These are phyloP conservation scores for Sinonovacula constricta DNA, from an alignment of 1,140 invertebrate genomes.

Conservation along the genomic window DNA sequence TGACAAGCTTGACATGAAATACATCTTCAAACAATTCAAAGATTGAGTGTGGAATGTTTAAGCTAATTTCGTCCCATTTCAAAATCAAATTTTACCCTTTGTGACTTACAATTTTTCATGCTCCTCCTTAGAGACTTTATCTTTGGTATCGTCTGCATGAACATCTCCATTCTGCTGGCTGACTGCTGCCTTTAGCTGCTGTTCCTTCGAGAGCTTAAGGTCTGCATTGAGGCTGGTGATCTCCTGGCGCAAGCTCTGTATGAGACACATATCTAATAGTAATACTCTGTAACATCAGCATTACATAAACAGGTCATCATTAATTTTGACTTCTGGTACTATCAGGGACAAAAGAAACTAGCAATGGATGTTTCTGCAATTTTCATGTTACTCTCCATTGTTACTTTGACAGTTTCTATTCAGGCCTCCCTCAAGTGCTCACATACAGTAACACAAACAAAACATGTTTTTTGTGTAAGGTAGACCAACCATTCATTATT, in stretches of 20 bases:
- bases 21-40: too few relatives aligned
- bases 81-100: too few relatives aligned
- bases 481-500: too few relatives aligned
- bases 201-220: constrained; percentile 71
- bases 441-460: too few relatives aligned
- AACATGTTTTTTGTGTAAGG: too few relatives aligned
- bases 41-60: too few relatives aligned
- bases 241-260: constrained; percentile 77
- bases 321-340: constrained; percentile 9
- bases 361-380: too few relatives aligned
- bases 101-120: constrained; percentile 73
- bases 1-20: too few relatives aligned
- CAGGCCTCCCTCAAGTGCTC: too few relatives aligned
- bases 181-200: constrained; percentile 77
- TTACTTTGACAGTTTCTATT: neutral
- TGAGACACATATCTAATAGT: neutral
- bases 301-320: neutral
- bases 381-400: neutral
- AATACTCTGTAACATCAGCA: neutral
- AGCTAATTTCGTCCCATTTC: too few relatives aligned
- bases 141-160: constrained; percentile 73
- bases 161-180: constrained; percentile 79
- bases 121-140: constrained; percentile 81
- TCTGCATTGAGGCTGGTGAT: constrained; percentile 78
- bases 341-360: too few relatives aligned